Base-by-base conservation (phyloP, 2,113 vertebrate genomes). In the Corythornis madagascariensis region DNA sequence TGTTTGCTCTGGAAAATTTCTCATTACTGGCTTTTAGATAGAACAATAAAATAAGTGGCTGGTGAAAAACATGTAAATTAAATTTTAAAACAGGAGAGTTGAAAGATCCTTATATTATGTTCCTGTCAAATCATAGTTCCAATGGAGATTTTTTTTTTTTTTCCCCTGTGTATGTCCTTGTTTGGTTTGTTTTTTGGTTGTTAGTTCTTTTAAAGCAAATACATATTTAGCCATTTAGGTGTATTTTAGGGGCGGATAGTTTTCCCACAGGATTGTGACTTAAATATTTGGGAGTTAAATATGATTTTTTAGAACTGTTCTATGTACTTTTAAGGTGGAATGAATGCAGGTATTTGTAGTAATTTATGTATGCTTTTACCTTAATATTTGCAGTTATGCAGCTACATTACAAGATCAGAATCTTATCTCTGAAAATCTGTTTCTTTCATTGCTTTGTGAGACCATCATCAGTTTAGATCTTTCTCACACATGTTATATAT, bases 401-500 rank as follows among this genome's bases (percentile, higher is more conserved):
- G 82, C 84, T 88, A 64, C 22, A 19, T 80, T 90, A 47, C 43
- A 33, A 87, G 78, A 63, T 83, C 64, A 29, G 55, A 73, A 16
- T 83, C 50, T 26, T 50, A 5, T 60, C 74, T 92, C 82, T 79
- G 76, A 50, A 94, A 91, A 91, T 86, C 70, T 91, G 63, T 86
- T 92, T 90, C 69, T 71, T 96, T 92, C 86, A 67, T 70, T 75
- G 61, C 53, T 89, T 65, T 74, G 42, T 69, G 48, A 86, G 61
- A 75, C 22, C 71, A 65, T 91, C 82, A 76, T 78, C 78, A 75
- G 81, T 83, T 90, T 60, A 76, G 60, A 73, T 92, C 78, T 90
- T 71, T 80, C 64, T 75, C 53, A 50, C 91, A 90, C 69, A 74
- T 93, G 91, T 60, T 95, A 56, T 18, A 85, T 76, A 90, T 94